Conservation (phyloP, 2,113 vertebrate genomes). For the Charina bottae region DNA sequence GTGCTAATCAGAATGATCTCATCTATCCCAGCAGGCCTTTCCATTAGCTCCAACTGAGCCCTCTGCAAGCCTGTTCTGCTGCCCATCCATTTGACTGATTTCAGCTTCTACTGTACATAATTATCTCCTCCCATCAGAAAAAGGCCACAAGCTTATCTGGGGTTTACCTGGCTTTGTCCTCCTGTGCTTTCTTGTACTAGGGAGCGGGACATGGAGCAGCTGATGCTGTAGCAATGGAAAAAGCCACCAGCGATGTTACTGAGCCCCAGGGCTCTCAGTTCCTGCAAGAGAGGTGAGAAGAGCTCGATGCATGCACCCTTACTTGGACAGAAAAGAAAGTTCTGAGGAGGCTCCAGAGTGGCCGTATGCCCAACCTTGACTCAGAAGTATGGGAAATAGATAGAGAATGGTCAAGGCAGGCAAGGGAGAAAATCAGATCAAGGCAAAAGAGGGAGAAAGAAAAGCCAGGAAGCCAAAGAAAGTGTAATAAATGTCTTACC, state of each 20-base stretch:
- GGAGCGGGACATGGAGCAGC: slow-evolving; percentile 93
- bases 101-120: not conserved
- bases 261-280: slow-evolving; percentile 89
- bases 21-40: not conserved
- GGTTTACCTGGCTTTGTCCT: slow-evolving; percentile 89
- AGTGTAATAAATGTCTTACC: slow-evolving; percentile 65
- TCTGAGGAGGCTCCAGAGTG: not conserved
- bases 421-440: no score
- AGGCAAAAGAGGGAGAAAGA: not conserved
- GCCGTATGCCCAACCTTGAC: not conserved
- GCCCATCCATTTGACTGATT: not conserved
- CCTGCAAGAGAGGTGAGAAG: slow-evolving; percentile 69
- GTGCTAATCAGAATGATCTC: not conserved
- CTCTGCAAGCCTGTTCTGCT: not conserved
- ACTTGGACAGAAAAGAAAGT: not conserved
- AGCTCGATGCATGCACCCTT: not conserved
- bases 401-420: not conserved
- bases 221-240: slow-evolving; percentile 91
- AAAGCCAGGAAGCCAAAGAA: not conserved
- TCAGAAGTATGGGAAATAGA: not conserved
- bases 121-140: fast-evolving
- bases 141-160: fast-evolving
- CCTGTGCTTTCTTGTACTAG: slow-evolving; percentile 91
- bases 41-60: not conserved
- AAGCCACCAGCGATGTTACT: slow-evolving; percentile 86